Base-by-base conservation (phyloP, 1,140 invertebrate genomes). In the Nephotettix cincticeps region DNA sequence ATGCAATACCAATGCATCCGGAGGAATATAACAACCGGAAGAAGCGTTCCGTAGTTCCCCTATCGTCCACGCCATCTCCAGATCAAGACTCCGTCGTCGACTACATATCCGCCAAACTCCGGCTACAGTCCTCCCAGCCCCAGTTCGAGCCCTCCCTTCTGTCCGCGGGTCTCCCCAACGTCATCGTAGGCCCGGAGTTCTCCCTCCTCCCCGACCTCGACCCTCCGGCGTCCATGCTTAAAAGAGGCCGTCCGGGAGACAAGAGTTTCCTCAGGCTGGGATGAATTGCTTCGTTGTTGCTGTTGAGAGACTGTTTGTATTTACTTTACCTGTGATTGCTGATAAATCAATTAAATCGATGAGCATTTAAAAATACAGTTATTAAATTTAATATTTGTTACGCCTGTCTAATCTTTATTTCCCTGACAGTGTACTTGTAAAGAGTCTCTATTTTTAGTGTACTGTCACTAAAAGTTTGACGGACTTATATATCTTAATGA, bases 141-240 rank as follows among this genome's bases (percentile, higher is more conserved):
- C 27, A 32, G 66, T 65, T 17, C 30, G 23, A 29, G 1, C 28
- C 56, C n/a, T 67, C 70, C 2, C 63, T 64, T 13, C 32, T 69
- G 17, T 36, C 71, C 23, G 65, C 71, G 9, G 71, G 61, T 1
- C 23, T 70, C 3, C 72, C 72, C 17, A 64, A 43, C 36, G 27
- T 73, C 19, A 70, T 71, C 69, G 45, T 68, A 3, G 72, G 68
- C 3, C 72, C 72, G 0, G 70, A 71, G 19, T 30, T 73, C 1
- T 61, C 72, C n/a, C 61, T 71, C 1, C 67, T 71, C 11, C 72
- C 69, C 27, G 25, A 36, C 17, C 25, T 58, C 23, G 68, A 70
- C 25, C 29, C 43, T 54, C 29, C 43, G 4, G 13, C 66, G n/a
- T 25, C 66, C 9, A 68, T 29, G 27, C 2, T 68, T 1, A 68